Conservation (phyloP, 2,888 invertebrate species). For the Morinoia aosen region DNA sequence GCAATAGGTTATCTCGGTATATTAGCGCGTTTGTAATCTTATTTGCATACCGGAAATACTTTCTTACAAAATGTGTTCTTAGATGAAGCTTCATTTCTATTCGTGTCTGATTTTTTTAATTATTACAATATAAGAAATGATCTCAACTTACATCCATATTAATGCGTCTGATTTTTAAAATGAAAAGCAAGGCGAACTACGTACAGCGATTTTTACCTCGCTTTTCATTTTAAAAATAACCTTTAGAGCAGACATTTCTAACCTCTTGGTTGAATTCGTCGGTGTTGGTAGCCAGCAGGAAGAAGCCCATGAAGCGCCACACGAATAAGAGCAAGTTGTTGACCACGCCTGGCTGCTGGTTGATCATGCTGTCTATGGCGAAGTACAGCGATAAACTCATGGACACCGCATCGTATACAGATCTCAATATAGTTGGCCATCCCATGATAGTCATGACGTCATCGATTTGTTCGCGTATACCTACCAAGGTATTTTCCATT, state of each 20-base stretch:
- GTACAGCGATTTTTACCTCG: too few relatives aligned
- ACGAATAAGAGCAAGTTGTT: neutral
- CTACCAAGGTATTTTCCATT: neutral
- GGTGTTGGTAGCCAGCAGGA: neutral
- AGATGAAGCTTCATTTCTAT: too few relatives aligned
- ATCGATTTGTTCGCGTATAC: neutral
- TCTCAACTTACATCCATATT: too few relatives aligned
- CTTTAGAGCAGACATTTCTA: neutral
- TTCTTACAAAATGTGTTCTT: too few relatives aligned
- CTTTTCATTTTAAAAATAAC: neutral
- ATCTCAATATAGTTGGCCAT: neutral
- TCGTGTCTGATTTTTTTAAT: too few relatives aligned
- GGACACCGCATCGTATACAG: neutral
- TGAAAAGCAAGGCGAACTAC: too few relatives aligned
- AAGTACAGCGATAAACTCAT: neutral
- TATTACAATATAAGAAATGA: too few relatives aligned
- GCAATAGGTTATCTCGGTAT: too few relatives aligned
- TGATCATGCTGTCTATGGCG: neutral
- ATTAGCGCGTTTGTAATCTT: too few relatives aligned
- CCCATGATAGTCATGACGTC: neutral
- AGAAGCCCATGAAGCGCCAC: neutral
- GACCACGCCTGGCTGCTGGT: neutral
- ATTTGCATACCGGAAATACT: too few relatives aligned
- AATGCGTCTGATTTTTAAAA: too few relatives aligned
- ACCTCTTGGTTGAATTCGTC: constrained; percentile 15